Evolutionary conservation across 2,113 vertebrate species (phyloP).

Genomic region (Lynx canadensis): DNA sequence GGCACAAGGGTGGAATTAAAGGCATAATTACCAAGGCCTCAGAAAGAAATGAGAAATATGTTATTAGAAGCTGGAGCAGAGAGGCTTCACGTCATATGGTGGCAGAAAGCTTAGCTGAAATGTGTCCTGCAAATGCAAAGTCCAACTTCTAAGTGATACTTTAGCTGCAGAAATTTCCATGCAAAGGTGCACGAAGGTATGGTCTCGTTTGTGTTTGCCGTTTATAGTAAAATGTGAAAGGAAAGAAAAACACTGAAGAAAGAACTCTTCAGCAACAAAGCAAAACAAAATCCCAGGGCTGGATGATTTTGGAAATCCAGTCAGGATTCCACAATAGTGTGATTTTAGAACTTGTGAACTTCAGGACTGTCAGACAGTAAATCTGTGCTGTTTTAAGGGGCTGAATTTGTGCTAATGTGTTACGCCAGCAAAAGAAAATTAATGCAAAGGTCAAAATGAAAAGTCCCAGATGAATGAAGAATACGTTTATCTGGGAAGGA

Average conservation of each 20-base stretch:
- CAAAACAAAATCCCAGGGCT: background rate
- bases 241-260: background rate
- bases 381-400: background rate
- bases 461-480: background rate
- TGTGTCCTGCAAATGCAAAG: background rate
- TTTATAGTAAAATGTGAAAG: background rate
- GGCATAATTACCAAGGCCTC: background rate
- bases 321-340: background rate
- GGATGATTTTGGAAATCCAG: background rate
- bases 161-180: background rate
- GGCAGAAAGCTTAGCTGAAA: background rate
- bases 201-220: background rate
- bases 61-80: background rate
- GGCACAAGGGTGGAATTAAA: background rate
- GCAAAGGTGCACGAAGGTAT: background rate
- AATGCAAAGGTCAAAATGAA: background rate
- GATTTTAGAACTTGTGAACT: background rate
- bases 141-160: background rate
- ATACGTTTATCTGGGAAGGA: background rate
- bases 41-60: background rate
- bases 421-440: background rate
- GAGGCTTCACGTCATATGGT: background rate
- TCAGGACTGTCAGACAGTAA: background rate
- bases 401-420: background rate
- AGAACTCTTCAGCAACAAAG: background rate